A percentile compares a stretch with the other conserved stretches of the same genome.
Conservation (phyloP, 2,888 invertebrate genomes). For the Coleophora deauratella region DNA sequence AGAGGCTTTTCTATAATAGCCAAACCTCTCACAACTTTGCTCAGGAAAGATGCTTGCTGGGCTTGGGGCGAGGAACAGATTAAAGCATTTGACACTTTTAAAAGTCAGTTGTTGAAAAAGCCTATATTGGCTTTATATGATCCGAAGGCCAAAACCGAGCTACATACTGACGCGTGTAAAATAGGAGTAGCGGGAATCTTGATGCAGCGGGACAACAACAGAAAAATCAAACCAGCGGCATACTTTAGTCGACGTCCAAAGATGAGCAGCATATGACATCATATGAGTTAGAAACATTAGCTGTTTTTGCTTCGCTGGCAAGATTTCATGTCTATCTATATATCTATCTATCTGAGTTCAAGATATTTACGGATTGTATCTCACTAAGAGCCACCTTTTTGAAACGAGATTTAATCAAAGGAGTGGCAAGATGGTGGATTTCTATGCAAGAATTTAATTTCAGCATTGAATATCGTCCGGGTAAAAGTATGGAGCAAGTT, state of each 20-base stretch:
- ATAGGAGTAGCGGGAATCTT: conserved; percentile 9
- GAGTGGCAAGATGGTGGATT: conserved; percentile 19
- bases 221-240: conserved; percentile 8
- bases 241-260: conserved; percentile 10
- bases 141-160: conserved; percentile 3
- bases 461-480: conserved; percentile 12
- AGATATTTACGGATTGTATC: conserved; percentile 15
- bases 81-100: conserved; percentile 7
- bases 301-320: conserved; percentile 9
- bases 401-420: conserved; percentile 13
- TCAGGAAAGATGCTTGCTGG: conserved; percentile 14
- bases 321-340: conserved; percentile 11
- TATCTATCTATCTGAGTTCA: conserved; percentile 11
- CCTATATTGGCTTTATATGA: conserved; percentile 8
- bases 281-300: conserved; percentile 14
- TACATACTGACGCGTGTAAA: conserved; percentile 10
- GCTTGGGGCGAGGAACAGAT: conserved; percentile 12
- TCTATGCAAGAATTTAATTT: conserved; percentile 12
- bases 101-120: too few species aligned
- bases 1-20: conserved; percentile 11
- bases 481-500: conserved; percentile 13
- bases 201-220: conserved; percentile 3
- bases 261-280: conserved; percentile 7
- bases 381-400: conserved; percentile 13
- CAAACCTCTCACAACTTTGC: conserved; percentile 8